These are phyloP conservation scores for Elephas maximus DNA, from an alignment of 2,113 vertebrate genomes.

Conservation along the genomic window DNA sequence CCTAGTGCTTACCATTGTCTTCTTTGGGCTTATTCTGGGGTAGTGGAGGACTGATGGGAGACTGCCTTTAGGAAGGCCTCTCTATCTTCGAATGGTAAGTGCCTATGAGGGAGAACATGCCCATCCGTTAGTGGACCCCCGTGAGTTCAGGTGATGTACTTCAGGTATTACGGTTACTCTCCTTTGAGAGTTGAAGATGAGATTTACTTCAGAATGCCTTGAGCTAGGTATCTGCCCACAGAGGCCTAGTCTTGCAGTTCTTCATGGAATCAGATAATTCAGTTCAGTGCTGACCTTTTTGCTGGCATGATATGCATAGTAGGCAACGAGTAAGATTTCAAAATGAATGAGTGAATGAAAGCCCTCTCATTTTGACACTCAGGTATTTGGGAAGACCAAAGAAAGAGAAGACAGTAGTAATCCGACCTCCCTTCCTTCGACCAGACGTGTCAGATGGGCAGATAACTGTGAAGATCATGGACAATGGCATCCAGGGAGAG, in stretches of 20 bases:
- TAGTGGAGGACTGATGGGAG: neutral
- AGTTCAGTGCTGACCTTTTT: slow-evolving; percentile 10
- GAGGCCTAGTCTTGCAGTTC: neutral
- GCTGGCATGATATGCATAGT: neutral
- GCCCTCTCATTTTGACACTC: neutral
- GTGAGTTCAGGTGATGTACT: neutral
- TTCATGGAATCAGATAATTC: neutral
- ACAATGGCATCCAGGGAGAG: slow-evolving; percentile 97
- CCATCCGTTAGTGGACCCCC: neutral
- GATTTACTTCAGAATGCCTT: neutral
- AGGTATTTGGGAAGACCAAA: slow-evolving; percentile 95
- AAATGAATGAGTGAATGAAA: slow-evolving; percentile 39
- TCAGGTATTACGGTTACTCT: neutral
- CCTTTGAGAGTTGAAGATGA: neutral
- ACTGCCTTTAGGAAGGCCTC: neutral
- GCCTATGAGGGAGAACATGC: neutral
- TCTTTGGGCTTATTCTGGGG: neutral
- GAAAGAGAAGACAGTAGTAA: slow-evolving; percentile 90
- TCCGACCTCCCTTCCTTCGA: slow-evolving; percentile 95
- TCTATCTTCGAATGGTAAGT: neutral
- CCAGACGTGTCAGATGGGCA: slow-evolving; percentile 91
- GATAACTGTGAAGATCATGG: slow-evolving; percentile 95
- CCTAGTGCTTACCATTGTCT: neutral
- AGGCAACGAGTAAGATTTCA: neutral
- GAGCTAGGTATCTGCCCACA: neutral